Percentiles rank a stretch among this genome's conserved stretches.
Evolutionary conservation across 2,113 vertebrate genomes (phyloP).

Genomic region (Ellobius talpinus): DNA sequence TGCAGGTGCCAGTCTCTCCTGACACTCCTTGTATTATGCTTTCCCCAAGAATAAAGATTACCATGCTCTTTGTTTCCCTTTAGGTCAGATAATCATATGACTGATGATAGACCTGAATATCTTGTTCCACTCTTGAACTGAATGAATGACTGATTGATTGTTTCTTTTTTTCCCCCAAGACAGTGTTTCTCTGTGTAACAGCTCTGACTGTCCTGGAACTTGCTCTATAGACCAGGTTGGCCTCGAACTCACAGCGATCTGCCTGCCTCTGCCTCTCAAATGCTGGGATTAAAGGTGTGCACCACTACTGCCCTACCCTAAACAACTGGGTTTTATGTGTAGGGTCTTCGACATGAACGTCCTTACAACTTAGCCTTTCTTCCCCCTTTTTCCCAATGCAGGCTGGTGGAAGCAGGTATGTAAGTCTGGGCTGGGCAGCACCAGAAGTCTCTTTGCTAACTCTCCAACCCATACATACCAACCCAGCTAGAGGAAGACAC

Average conservation of each 20-base stretch:
- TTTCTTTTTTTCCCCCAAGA: neutral
- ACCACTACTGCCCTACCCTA: neutral
- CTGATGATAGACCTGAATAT: constrained; percentile 36
- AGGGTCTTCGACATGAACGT: constrained; percentile 11
- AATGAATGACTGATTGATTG: neutral
- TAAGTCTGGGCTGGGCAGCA: neutral
- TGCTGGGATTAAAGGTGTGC: neutral
- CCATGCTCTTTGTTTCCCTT: neutral
- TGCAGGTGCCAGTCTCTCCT: neutral
- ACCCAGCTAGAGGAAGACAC: neutral
- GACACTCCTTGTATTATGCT: neutral
- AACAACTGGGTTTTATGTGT: constrained; percentile 2
- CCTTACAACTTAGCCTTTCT: neutral
- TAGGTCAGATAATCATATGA: constrained; percentile 25
- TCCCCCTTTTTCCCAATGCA: neutral
- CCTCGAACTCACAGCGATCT: neutral
- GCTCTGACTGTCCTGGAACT: neutral
- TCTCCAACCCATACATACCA: neutral
- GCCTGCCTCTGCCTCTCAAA: neutral
- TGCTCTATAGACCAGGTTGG: neutral
- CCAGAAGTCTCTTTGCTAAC: constrained; percentile 36
- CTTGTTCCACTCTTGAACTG: constrained; percentile 40
- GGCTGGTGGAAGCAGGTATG: neutral
- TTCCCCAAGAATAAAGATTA: constrained; percentile 20
- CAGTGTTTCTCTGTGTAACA: neutral